Conservation (phyloP, 2,113 vertebrate species). For the Tringa solitaria region DNA sequence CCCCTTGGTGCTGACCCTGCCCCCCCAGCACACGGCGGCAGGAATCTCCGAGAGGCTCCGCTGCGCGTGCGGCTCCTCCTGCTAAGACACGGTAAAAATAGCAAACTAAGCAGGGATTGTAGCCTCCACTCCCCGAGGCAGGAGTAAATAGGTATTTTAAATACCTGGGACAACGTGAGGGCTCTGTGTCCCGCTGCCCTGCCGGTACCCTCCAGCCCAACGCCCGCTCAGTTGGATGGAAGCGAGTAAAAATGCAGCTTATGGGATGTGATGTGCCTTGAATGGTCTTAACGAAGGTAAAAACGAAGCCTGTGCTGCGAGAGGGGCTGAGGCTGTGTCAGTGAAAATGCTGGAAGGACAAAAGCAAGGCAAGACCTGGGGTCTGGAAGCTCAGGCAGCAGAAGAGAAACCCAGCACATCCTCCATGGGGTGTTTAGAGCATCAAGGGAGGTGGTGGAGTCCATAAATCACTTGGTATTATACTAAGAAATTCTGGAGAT, state of each 20-base stretch:
- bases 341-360: not conserved
- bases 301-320: not conserved
- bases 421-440: accelerated
- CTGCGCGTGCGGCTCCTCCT: not conserved
- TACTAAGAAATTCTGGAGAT: not conserved
- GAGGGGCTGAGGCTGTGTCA: not conserved
- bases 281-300: not conserved
- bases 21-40: not conserved
- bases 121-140: not conserved
- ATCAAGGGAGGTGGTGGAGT: not conserved
- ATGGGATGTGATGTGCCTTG: accelerated
- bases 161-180: not conserved
- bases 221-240: not conserved
- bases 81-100: conserved; percentile 67
- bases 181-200: not conserved
- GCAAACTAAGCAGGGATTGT: conserved; percentile 62
- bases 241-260: not conserved
- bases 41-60: not conserved
- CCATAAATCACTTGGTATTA: not conserved
- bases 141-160: conserved; percentile 45
- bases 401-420: not conserved
- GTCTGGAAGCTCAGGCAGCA: not conserved
- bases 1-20: not conserved
- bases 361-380: not conserved
- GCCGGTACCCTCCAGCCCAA: not conserved